A percentile compares a stretch with the other conserved stretches of the same genome.
phyloP scores from a whole-genome alignment of 2,113 vertebrate species.

The Malurus elegans region DNA sequence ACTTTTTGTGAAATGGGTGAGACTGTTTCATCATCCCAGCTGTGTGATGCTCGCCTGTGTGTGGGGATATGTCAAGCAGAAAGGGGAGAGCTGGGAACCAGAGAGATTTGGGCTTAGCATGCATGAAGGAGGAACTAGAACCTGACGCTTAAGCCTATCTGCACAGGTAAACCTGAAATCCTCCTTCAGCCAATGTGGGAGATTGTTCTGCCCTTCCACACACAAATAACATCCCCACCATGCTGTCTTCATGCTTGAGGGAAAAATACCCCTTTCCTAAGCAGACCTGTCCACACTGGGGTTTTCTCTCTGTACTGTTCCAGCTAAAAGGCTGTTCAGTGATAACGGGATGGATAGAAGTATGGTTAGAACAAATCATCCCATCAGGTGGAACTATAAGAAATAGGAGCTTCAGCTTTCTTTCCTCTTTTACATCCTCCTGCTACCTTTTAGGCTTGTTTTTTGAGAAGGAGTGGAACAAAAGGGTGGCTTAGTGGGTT shows the following conservation, averaged over 20 bases:
- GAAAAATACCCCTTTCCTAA: neutral
- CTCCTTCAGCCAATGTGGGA: neutral
- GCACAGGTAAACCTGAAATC: neutral
- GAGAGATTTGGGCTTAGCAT: neutral
- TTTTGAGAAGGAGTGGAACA: neutral
- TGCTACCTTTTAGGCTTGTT: neutral
- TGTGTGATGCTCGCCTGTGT: neutral
- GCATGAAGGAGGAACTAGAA: neutral
- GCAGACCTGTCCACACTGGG: neutral
- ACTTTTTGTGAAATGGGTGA: neutral
- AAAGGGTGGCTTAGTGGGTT: neutral
- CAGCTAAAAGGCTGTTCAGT: neutral
- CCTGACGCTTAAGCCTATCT: neutral
- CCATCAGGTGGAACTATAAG: neutral
- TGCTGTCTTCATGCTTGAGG: neutral
- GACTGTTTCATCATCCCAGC: neutral
- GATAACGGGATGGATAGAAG: neutral
- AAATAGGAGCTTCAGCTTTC: neutral
- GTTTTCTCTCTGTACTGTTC: neutral
- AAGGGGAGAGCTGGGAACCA: neutral
- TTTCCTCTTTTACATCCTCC: neutral
- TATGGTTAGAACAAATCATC: neutral
- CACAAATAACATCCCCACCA: neutral
- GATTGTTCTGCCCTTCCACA: neutral
- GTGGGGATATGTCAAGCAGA: accelerated